Evolutionary conservation across 23 tunicate species (phyloP).

Genomic region (Botrylloides violaceus): DNA sequence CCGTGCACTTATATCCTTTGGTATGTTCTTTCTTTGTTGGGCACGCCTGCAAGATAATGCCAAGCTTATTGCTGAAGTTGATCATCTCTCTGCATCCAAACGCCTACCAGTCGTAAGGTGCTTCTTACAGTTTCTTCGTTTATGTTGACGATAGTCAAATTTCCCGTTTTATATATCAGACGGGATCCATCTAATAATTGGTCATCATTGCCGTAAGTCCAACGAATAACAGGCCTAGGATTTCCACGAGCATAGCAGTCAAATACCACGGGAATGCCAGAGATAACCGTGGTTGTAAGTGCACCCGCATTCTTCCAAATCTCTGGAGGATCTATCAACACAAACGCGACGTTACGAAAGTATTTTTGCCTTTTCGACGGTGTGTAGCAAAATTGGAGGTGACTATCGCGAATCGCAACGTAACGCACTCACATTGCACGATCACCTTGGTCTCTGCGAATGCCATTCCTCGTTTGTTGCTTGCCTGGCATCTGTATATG

Average conservation of each 20-base stretch:
- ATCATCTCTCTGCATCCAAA: neutral
- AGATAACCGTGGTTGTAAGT: neutral
- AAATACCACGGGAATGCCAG: neutral
- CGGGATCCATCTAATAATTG: neutral
- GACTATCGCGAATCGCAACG: neutral
- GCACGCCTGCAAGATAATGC: neutral
- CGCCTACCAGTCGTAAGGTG: neutral
- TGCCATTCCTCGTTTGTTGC: conserved; percentile 45
- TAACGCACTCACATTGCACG: conserved; percentile 28
- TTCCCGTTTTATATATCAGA: neutral
- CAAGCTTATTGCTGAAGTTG: neutral
- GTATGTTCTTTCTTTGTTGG: neutral
- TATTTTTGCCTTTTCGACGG: no score
- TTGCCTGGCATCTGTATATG: conserved; percentile 61
- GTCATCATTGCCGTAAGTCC: neutral
- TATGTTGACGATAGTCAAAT: neutral
- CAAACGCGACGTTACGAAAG: no score
- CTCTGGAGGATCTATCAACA: neutral
- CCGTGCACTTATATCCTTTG: neutral
- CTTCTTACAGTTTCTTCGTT: neutral
- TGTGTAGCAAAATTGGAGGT: no score
- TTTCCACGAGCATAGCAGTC: neutral
- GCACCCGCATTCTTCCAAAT: neutral
- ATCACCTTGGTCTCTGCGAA: conserved; percentile 24
- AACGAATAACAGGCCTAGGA: neutral